Percentiles rank a stretch among this genome's conserved stretches.
Conservation (phyloP, 1,140 invertebrate genomes). For the Nasonia vitripennis region DNA sequence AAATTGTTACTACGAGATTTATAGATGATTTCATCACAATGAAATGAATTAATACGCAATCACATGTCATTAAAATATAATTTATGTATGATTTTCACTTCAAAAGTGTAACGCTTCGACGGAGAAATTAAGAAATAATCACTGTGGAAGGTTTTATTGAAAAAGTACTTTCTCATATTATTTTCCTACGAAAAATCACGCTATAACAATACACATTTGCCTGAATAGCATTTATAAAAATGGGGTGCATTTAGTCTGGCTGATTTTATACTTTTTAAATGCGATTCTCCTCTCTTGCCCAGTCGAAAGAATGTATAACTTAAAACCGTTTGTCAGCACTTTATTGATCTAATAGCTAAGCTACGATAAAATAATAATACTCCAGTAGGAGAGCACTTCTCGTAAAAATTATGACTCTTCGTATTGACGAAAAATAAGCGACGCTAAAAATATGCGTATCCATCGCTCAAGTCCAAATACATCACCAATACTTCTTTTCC, state of each 20-base stretch:
- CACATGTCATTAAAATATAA: background rate
- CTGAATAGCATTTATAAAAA: slow-evolving; percentile 34
- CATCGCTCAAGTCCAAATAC: background rate
- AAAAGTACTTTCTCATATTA: slow-evolving; percentile 10
- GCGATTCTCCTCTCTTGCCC: background rate
- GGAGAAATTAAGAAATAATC: background rate
- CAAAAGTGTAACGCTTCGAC: background rate
- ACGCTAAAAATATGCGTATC: background rate
- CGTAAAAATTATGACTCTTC: background rate
- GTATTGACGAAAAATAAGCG: background rate
- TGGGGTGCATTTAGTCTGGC: slow-evolving; percentile 25
- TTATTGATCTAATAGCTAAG: background rate
- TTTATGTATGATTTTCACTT: slow-evolving; percentile 20
- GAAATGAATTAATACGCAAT: background rate
- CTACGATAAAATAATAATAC: background rate
- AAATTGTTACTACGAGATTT: slow-evolving; percentile 21
- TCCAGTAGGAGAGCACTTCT: background rate
- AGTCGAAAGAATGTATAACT: background rate
- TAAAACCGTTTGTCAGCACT: background rate
- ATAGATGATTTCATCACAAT: slow-evolving; percentile 8
- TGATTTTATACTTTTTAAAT: background rate
- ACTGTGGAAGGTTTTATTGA: background rate
- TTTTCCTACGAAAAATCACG: background rate
- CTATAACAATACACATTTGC: background rate
- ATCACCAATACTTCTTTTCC: slow-evolving; percentile 8